Evolutionary conservation across 23 tunicate genomes (phyloP).

Genomic region (Phallusia fumigata): DNA sequence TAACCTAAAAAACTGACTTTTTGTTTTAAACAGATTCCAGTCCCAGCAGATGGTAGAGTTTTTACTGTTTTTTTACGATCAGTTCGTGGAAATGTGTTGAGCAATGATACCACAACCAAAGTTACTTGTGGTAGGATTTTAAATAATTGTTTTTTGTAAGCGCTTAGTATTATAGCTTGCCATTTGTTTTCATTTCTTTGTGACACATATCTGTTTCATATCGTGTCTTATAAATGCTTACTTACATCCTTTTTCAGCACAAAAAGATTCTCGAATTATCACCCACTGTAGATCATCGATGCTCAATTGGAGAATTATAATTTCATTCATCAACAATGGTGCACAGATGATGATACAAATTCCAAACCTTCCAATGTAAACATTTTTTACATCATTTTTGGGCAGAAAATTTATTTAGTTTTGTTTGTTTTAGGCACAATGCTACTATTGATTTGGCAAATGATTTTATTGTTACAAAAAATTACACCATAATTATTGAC

Average conservation of each 20-base stretch:
- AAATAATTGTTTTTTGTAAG: too few species aligned
- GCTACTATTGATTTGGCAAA: conserved; percentile 37
- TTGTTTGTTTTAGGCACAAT: conserved; percentile 32
- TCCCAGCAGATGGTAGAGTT: conserved; percentile 50
- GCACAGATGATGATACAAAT: conserved; percentile 21
- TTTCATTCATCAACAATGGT: neutral
- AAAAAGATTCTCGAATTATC: neutral
- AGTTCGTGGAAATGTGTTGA: conserved; percentile 38
- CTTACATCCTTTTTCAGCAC: neutral
- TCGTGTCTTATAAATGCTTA: neutral
- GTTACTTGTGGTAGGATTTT: conserved; percentile 44
- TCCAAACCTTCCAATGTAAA: conserved; percentile 41
- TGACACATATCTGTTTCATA: neutral
- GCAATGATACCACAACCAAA: conserved; percentile 17
- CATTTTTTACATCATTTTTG: neutral
- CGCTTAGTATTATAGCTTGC: too few species aligned
- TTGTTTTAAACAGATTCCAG: conserved; percentile 35
- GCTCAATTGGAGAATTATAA: conserved; percentile 20
- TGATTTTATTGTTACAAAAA: conserved; percentile 21
- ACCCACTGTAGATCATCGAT: conserved; percentile 18
- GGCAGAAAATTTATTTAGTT: too few species aligned
- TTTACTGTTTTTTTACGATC: conserved; percentile 49
- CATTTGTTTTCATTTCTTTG: neutral
- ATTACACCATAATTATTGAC: conserved; percentile 14
- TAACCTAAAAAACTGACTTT: too few species aligned